Percentiles rank a stretch among this genome's conserved stretches.
Conservation (phyloP, 1,140 invertebrate genomes). For the Cydia pomonella region DNA sequence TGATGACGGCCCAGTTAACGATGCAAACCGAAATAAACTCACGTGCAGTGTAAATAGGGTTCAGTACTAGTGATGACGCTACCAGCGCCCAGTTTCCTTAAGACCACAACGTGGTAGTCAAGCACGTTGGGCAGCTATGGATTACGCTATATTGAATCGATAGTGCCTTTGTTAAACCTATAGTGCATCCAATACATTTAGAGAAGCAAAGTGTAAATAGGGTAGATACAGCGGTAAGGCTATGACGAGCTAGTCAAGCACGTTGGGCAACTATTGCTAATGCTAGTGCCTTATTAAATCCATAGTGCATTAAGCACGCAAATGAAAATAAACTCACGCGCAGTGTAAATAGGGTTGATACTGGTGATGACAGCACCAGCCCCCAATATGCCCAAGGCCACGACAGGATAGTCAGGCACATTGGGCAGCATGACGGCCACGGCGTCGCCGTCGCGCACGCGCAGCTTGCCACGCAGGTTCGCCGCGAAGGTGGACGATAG, state of each 20-base stretch:
- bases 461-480: slow-evolving; percentile 84
- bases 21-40: neutral
- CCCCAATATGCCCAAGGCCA: slow-evolving; percentile 85
- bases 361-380: slow-evolving; percentile 89
- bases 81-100: slow-evolving; percentile 87
- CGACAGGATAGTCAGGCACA: slow-evolving; percentile 87
- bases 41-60: slow-evolving; percentile 88
- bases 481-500: slow-evolving; percentile 86
- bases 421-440: slow-evolving; percentile 89
- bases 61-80: slow-evolving; percentile 88
- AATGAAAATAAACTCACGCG: slow-evolving; percentile 41
- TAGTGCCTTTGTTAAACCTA: no score
- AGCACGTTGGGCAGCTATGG: slow-evolving; percentile 90
- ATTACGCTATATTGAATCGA: no score
- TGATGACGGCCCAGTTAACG: no score
- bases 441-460: slow-evolving; percentile 86
- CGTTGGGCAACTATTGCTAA: no score
- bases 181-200: no score
- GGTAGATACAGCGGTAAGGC: no score
- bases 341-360: slow-evolving; percentile 90
- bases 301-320: no score
- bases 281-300: no score
- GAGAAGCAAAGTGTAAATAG: no score
- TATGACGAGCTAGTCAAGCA: no score
- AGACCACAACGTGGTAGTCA: slow-evolving; percentile 85